Evolutionary conservation across 2,797 vertebrate genomes (phyloP).

Genomic region (Cyprinella venusta): DNA sequence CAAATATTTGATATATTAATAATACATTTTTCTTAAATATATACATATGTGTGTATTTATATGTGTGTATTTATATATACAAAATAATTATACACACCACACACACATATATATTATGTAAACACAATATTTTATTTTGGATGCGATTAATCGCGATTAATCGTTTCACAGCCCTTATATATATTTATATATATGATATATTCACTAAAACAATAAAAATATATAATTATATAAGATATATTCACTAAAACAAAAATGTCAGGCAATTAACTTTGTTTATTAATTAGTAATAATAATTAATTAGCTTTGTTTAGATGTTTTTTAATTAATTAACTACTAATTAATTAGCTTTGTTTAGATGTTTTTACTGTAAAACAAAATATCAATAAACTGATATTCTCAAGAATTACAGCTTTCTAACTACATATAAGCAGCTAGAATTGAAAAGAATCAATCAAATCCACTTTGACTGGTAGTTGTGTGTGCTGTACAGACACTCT

Average conservation of each 20-base stretch:
- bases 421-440: neutral
- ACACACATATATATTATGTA: too few species aligned
- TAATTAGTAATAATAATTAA: too few species aligned
- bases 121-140: too few species aligned
- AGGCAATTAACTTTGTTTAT: neutral
- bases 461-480: neutral
- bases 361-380: neutral
- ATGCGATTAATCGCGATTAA: too few species aligned
- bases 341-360: neutral
- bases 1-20: too few species aligned
- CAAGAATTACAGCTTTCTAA: neutral
- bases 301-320: neutral
- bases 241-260: neutral
- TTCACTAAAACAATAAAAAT: neutral
- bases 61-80: too few species aligned
- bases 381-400: neutral
- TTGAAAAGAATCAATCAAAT: neutral
- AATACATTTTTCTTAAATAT: too few species aligned
- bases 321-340: too few species aligned
- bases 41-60: too few species aligned
- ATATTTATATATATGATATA: neutral
- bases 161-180: too few species aligned
- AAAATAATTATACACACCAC: too few species aligned
- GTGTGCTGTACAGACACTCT: slow-evolving; percentile 6
- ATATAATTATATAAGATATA: neutral